phyloP scores from a whole-genome alignment of 2,797 vertebrate genomes.

The Ispidina picta region DNA sequence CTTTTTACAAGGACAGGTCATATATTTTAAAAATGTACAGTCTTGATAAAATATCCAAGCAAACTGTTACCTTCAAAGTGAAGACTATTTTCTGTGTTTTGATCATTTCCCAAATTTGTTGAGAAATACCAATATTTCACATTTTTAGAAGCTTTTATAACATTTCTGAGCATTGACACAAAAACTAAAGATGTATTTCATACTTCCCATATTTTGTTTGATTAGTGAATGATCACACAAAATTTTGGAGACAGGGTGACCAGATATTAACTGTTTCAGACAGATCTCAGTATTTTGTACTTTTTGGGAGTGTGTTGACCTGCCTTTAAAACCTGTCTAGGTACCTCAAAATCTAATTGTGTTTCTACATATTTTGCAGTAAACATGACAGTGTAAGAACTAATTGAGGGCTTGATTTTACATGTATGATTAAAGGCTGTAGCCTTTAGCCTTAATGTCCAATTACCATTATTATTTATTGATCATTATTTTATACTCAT shows the following conservation, averaged over 20 bases:
- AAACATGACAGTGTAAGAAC: neutral
- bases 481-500: neutral
- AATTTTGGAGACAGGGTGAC: neutral
- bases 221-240: neutral
- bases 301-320: neutral
- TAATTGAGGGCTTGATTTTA: neutral
- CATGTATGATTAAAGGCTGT: neutral
- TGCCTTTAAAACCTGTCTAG: neutral
- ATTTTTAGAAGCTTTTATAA: neutral
- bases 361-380: neutral
- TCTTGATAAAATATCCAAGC: neutral
- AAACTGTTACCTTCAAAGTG: neutral
- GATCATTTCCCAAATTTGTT: neutral
- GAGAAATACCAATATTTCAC: neutral
- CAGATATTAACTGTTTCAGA: neutral
- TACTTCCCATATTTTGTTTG: neutral
- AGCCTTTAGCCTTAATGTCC: neutral
- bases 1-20: neutral
- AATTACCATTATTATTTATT: neutral
- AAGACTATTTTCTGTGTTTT: neutral
- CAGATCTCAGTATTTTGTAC: neutral
- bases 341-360: neutral
- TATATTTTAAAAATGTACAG: neutral
- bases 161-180: neutral
- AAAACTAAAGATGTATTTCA: neutral